phyloP scores from a whole-genome alignment of 2,888 invertebrate species.

The Eupeodes luniger region DNA sequence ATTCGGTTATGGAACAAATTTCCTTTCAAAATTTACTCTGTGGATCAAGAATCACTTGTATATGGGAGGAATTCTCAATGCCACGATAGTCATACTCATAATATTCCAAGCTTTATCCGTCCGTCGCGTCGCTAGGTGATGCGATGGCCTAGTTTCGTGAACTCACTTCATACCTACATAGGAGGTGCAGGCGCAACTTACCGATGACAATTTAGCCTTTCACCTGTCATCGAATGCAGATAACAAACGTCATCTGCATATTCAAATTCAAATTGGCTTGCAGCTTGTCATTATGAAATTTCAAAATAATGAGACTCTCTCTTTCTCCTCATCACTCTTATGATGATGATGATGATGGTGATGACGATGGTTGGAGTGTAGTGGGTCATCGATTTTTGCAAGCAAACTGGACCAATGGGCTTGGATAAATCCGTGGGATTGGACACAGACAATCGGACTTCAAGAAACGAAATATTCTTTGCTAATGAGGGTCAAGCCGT shows the following conservation, averaged over 20 bases:
- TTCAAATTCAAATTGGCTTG: conserved; percentile 23
- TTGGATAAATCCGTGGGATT: conserved; percentile 26
- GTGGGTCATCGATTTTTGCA: conserved; percentile 22
- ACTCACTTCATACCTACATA: neutral
- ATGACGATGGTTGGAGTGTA: too few relatives aligned
- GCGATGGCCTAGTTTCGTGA: conserved; percentile 51
- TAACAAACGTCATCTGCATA: conserved; percentile 60
- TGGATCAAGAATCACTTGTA: neutral
- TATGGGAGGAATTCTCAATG: neutral
- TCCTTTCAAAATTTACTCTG: neutral
- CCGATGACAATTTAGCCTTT: conserved; percentile 68
- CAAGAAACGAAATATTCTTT: conserved; percentile 16
- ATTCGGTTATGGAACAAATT: neutral
- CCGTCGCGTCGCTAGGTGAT: too few relatives aligned
- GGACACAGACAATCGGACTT: conserved; percentile 9
- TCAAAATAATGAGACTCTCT: conserved; percentile 62
- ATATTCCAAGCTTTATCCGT: neutral
- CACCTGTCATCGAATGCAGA: conserved; percentile 53
- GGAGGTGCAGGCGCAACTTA: conserved; percentile 18
- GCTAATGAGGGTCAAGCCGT: conserved; percentile 62
- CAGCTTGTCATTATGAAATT: conserved; percentile 60
- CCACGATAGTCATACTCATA: neutral
- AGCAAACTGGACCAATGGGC: conserved; percentile 47
- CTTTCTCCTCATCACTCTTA: neutral
- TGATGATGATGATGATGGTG: neutral